Evolutionary conservation across 2,113 vertebrate species (phyloP).

Genomic region (Anoura caudifer): DNA sequence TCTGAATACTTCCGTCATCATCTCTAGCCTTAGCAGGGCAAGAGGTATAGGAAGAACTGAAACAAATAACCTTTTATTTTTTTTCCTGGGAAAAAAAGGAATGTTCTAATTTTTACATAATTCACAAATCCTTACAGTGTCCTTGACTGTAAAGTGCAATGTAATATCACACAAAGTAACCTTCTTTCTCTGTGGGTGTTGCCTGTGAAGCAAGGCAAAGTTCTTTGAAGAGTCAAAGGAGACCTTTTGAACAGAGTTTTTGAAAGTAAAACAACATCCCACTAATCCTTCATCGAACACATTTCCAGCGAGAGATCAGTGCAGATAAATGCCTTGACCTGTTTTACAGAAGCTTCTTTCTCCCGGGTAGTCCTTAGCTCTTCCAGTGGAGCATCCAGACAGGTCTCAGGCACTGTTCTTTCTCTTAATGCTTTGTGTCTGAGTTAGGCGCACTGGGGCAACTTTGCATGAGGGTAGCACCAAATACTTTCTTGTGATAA

Average conservation of each 20-base stretch:
- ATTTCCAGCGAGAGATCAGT: constrained; percentile 23
- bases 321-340: background rate
- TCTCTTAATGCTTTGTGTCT: background rate
- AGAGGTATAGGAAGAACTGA: background rate
- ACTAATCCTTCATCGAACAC: background rate
- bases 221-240: constrained; percentile 19
- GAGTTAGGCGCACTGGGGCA: background rate
- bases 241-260: background rate
- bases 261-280: constrained; percentile 3
- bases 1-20: background rate
- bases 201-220: constrained; percentile 11
- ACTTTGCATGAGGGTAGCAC: background rate
- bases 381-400: background rate
- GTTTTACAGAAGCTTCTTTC: background rate
- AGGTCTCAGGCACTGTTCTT: background rate
- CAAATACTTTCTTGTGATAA: background rate
- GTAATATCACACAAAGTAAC: background rate
- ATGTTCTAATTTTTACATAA: constrained; percentile 32
- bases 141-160: constrained; percentile 58
- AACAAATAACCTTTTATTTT: background rate
- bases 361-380: background rate
- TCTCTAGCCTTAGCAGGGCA: background rate
- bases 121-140: constrained; percentile 33
- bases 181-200: constrained; percentile 24
- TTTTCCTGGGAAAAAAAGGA: background rate